Conservation (phyloP, 2,888 invertebrate species). For the Tachina lurida region DNA sequence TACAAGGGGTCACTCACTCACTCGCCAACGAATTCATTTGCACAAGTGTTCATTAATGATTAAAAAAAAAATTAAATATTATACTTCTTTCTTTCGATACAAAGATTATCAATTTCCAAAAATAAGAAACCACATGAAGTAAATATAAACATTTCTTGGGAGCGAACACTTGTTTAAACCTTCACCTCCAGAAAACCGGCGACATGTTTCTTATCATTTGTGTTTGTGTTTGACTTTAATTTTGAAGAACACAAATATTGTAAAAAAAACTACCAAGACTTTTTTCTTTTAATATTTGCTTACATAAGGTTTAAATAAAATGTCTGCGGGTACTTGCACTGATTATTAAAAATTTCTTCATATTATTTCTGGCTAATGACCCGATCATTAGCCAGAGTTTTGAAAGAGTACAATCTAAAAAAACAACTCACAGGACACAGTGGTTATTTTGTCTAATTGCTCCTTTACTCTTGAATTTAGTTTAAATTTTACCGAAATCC, state of each 20-base stretch:
- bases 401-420: not conserved
- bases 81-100: conserved; percentile 7
- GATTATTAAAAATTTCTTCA: conserved; percentile 40
- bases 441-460: no score
- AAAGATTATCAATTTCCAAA: conserved; percentile 52
- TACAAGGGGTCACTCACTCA: conserved; percentile 31
- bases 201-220: conserved; percentile 67
- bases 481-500: no score
- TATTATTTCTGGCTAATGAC: conserved; percentile 36
- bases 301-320: conserved; percentile 22
- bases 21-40: conserved; percentile 38
- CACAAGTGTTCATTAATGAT: conserved; percentile 59
- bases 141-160: conserved; percentile 39
- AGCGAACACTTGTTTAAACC: conserved; percentile 60
- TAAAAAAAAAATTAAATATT: not conserved
- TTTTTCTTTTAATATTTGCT: conserved; percentile 38
- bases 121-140: conserved; percentile 41
- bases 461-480: no score
- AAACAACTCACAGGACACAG: no score
- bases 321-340: conserved; percentile 45
- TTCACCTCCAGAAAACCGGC: conserved; percentile 58
- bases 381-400: conserved; percentile 10
- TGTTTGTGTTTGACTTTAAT: conserved; percentile 51
- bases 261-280: conserved; percentile 27
- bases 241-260: conserved; percentile 22